Conservation (phyloP, 2,113 vertebrate genomes). For the Tricholaema leucomelas region DNA sequence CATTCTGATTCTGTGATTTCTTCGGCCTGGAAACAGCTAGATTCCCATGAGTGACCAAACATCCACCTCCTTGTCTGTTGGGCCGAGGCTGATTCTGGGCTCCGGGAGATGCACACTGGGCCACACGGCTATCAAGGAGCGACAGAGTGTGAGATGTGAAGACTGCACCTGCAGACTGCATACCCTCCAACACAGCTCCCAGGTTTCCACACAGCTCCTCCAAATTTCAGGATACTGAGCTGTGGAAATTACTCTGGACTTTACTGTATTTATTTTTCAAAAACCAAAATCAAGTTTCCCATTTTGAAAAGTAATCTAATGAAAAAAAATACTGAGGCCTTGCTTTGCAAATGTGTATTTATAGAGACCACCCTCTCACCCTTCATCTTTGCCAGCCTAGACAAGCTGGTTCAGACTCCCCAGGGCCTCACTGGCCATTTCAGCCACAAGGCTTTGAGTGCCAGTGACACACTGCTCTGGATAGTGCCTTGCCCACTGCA, state of each 20-base stretch:
- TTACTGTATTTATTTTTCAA: not conserved
- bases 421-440: not conserved
- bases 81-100: not conserved
- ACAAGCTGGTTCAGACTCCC: not conserved
- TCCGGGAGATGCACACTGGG: not conserved
- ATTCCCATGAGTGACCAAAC: not conserved
- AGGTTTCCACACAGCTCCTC: no score
- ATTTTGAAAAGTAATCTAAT: not conserved
- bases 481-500: not conserved
- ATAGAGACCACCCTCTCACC: not conserved
- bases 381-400: constrained; percentile 13
- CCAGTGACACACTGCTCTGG: not conserved
- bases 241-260: not conserved
- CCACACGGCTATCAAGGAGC: not conserved
- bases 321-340: not conserved
- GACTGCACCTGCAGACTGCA: not conserved
- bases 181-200: not conserved
- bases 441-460: not conserved
- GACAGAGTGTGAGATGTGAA: rapidly evolving
- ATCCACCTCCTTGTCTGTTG: not conserved
- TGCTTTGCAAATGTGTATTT: not conserved
- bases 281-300: not conserved
- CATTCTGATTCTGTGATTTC: no score
- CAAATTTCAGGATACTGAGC: not conserved
- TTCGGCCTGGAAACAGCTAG: not conserved